A percentile compares a stretch with the other conserved stretches of the same genome.
These are phyloP conservation scores for Sebastolobus alascanus DNA, from an alignment of 2,797 vertebrate species.

Conservation along the genomic window DNA sequence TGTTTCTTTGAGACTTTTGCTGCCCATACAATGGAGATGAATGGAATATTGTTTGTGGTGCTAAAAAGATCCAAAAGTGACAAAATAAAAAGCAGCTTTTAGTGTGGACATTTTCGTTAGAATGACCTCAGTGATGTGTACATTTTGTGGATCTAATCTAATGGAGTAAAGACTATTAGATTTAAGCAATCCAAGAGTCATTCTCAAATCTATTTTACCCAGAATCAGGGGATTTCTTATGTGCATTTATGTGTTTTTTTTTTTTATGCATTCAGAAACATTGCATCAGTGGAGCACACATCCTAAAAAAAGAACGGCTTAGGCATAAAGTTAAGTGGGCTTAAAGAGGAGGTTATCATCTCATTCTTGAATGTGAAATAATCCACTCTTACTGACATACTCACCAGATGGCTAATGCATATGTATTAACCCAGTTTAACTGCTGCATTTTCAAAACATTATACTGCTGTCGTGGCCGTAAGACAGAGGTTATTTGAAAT, in stretches of 20 bases:
- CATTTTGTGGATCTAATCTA: background rate
- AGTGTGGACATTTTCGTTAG: background rate
- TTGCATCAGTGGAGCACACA: background rate
- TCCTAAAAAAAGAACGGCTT: conserved; percentile 19
- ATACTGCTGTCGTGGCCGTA: conserved; percentile 13
- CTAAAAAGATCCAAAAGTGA: background rate
- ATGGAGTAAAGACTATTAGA: background rate
- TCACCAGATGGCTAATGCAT: conserved; percentile 60
- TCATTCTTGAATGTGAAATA: conserved; percentile 45
- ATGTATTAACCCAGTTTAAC: conserved; percentile 60
- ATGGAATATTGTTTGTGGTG: background rate
- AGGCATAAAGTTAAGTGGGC: conserved; percentile 23
- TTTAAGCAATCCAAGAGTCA: background rate
- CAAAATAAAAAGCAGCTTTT: background rate
- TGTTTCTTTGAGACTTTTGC: background rate
- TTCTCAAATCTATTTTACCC: background rate
- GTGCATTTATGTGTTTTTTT: background rate
- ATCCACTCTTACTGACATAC: conserved; percentile 29
- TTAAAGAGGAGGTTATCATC: conserved; percentile 32
- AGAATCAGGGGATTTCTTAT: background rate
- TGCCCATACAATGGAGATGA: background rate
- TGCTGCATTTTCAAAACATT: conserved; percentile 46
- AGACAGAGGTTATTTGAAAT: conserved; percentile 48
- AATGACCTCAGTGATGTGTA: background rate
- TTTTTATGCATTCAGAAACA: background rate